These are phyloP conservation scores for Cephalotes varians DNA, from an alignment of 2,888 invertebrate genomes.

Conservation along the genomic window DNA sequence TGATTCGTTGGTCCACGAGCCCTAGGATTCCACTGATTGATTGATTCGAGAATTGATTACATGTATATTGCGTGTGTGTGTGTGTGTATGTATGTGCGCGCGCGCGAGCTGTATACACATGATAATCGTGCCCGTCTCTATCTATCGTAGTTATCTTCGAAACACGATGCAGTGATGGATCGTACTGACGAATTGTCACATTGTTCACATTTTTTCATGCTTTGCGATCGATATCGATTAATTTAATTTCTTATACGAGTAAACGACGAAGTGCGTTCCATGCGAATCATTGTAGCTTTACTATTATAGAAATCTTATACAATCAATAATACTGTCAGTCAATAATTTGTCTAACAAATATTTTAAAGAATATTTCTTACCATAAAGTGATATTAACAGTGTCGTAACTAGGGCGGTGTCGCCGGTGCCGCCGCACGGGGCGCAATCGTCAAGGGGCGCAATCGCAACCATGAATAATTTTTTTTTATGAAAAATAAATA, in stretches of 20 bases:
- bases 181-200: not conserved
- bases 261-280: not conserved
- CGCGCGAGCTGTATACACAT: conserved; percentile 4
- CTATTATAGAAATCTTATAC: too few relatives aligned
- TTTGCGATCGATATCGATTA: not conserved
- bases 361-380: too few relatives aligned
- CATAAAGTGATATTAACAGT: too few relatives aligned
- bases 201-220: not conserved
- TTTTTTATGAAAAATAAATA: too few relatives aligned
- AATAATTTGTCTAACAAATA: too few relatives aligned
- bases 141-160: not conserved
- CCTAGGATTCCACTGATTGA: conserved; percentile 72
- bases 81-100: not conserved
- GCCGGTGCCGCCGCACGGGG: too few relatives aligned
- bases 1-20: conserved; percentile 59
- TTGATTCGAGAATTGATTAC: conserved; percentile 72
- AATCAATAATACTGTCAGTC: too few relatives aligned
- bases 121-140: not conserved
- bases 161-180: not conserved
- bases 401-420: too few relatives aligned
- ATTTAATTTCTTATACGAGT: not conserved
- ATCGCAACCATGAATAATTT: too few relatives aligned
- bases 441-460: too few relatives aligned
- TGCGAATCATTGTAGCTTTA: not conserved
- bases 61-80: conserved; percentile 4